A percentile compares a stretch with the other conserved stretches of the same genome.
These are phyloP conservation scores for Lepeophtheirus salmonis DNA, from an alignment of 1,140 invertebrate species.

Conservation along the genomic window DNA sequence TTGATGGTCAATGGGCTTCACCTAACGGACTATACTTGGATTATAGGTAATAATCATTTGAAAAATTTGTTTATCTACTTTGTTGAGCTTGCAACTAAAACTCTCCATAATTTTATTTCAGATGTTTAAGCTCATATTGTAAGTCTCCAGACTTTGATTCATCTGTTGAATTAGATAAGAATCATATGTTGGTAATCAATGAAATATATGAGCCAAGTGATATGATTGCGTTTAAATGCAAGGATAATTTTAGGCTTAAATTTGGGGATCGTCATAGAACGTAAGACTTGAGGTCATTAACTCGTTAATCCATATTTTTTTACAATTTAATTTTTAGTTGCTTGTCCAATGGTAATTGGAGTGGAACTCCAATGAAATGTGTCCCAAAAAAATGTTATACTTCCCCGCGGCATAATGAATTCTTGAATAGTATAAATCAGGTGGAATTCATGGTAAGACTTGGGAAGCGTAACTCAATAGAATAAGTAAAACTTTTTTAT, in stretches of 20 bases:
- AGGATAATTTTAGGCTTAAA: background rate
- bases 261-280: background rate
- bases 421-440: background rate
- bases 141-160: background rate
- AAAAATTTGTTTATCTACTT: too few species aligned
- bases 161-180: background rate
- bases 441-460: background rate
- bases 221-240: background rate
- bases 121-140: background rate
- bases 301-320: background rate
- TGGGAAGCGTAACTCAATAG: background rate
- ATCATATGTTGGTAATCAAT: background rate
- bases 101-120: background rate
- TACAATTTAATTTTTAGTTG: background rate
- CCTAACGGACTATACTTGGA: background rate
- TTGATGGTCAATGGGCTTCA: background rate
- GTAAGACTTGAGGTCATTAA: background rate
- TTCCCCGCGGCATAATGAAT: background rate
- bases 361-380: background rate
- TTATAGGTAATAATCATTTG: too few species aligned
- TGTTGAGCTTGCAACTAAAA: background rate
- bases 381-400: background rate
- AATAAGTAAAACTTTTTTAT: background rate
- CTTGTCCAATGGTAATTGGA: background rate
- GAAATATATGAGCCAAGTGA: background rate